Evolutionary conservation across 2,888 invertebrate species (phyloP), one percentile per base, ranked within the genome.

Genomic region (Serripes groenlandicus): DNA sequence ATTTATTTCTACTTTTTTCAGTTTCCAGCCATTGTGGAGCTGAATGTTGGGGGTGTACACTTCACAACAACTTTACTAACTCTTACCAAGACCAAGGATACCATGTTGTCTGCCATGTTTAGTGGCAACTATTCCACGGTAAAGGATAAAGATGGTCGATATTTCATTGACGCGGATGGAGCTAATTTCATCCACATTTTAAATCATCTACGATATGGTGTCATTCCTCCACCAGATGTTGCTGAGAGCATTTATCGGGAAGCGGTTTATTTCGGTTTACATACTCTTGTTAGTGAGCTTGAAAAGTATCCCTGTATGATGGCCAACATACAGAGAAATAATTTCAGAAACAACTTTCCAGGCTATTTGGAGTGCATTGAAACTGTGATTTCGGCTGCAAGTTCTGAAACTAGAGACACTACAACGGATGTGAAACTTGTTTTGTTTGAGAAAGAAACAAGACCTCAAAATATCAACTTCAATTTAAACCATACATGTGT

Each of bases 71-170:
- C 90, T 4, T 88, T 90, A 7, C 78, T 91, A 32, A 93, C 93
- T 0, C 81, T 93, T 23, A 88, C 89, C 7, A 92, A 92, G 78
- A 88, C 89, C 52, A 78, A 84, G 26, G 90, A 91, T 77, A 92
- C 91, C 54, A 93, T 93, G 93, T 75, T 93, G 68, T 89, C 91
- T 5, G 90, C 92, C 70, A 93, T 93, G 93, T 93, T 93, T 77
- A 93, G 93, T 74, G 93, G 93, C 7, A 89, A 92, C 23, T 93
- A 92, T 73, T 71, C 87, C 7, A 81, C 91, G 1, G 86, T 89
- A 15, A 79, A 84, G 49, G 93, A 93, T 88, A 87, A 88, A 74
- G 83, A 92, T 79, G 93, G 93, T 1, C 86, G 91, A n/a, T 93
- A 90, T 75, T 93, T 93, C 80, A 92, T 93, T 35, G 93, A 93